These are phyloP conservation scores for Zaprionus capensis DNA, from an alignment of 1,140 invertebrate genomes.

Conservation along the genomic window DNA sequence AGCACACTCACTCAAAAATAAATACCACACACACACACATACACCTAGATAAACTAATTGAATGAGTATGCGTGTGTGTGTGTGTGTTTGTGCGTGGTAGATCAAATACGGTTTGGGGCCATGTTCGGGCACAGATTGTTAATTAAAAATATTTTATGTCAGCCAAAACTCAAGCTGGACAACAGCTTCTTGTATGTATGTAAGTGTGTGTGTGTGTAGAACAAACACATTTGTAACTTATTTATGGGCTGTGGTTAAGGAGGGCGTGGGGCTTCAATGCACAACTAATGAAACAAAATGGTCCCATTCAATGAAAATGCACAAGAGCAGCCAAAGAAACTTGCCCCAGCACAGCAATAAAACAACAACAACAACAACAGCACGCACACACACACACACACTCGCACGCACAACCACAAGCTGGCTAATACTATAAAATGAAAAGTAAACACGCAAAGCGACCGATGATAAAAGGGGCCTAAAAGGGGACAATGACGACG, in stretches of 20 bases:
- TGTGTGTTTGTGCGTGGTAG: conserved; percentile 20
- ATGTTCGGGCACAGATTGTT: conserved; percentile 61
- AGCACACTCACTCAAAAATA: conserved; percentile 51
- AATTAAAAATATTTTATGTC: conserved; percentile 74
- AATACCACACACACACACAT: conserved; percentile 26
- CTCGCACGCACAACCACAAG: conserved; percentile 18
- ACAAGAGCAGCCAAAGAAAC: conserved; percentile 32
- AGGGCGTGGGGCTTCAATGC: conserved; percentile 20
- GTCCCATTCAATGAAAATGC: conserved; percentile 26
- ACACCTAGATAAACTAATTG: conserved; percentile 8
- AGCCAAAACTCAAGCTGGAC: conserved; percentile 15
- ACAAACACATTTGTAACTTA: conserved; percentile 44
- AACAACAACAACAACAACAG: neutral
- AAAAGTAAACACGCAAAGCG: conserved; percentile 57
- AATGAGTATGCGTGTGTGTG: neutral
- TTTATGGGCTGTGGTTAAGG: conserved; percentile 31
- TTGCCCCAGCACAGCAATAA: conserved; percentile 20
- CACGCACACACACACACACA: conserved; percentile 1
- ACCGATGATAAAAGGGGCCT: conserved; percentile 32
- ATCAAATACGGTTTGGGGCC: conserved; percentile 49
- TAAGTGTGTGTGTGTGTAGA: conserved; percentile 1
- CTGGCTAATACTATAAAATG: conserved; percentile 61
- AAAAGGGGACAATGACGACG: conserved; percentile 2
- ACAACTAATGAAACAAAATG: conserved; percentile 53
- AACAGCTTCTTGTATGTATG: neutral